Base-by-base conservation (phyloP, 2,888 invertebrate genomes). In the Lepidocyrtoides sp. region DNA sequence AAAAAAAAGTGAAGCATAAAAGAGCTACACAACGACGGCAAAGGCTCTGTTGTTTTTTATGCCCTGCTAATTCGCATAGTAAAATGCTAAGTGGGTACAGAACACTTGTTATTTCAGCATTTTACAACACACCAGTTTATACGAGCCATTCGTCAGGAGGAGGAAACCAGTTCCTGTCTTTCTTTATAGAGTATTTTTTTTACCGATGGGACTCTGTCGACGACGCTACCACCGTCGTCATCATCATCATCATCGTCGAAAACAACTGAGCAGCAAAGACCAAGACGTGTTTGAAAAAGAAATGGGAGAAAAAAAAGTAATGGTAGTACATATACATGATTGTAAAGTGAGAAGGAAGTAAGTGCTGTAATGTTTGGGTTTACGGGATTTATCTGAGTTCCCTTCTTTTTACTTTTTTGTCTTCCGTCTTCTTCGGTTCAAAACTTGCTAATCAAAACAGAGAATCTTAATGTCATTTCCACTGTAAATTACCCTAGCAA, bases 301-400 rank as follows among this genome's bases (percentile, higher is more conserved):
- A n/a, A 7, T 69, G n/a, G 36, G 5, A 36, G 36, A 17, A n/a
- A n/a, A n/a, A n/a, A n/a, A n/a, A 66, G 44, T 57, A n/a, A 12
- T 48, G 12, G 48, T 48, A 17, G 54, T 54, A 17, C 17, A 17
- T 5, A 17, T 54, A 17, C 17, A n/a, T 66, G 36, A 4, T 36
- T 36, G 32, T 17, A 23, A 36, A 85, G 57, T n/a, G 72, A 90
- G 85, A 51, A 86, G 86, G 91, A 91, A 91, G 91, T 91, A 91
- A 91, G 91, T 91, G 81, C 72, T 81, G 81, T 72, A 81, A 86
- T 86, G 85, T 81, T 82, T 75, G 72, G 36, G 54, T 82, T 54
- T 91, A 86, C 91, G 91, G 91, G 91, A 91, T 91, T 91, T 91
- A 91, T 91, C 86, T 86, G 60, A 89, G 72, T 81, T 91, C 69